phyloP scores from a whole-genome alignment of 2,797 vertebrate species.

The Tangara arthus region DNA sequence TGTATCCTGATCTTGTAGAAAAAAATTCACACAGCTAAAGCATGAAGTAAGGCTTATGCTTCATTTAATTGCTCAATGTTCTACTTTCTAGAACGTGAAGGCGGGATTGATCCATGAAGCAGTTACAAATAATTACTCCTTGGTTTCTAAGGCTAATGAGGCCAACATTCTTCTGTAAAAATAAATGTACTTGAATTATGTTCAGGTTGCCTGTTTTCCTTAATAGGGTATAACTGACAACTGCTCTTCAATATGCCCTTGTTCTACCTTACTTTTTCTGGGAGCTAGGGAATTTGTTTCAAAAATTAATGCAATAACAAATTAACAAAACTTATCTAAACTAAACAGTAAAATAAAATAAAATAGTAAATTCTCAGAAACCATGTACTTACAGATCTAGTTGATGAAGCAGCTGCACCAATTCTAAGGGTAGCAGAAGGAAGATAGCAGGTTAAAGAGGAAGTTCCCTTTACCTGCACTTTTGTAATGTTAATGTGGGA shows the following conservation, averaged over 20 bases:
- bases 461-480: background rate
- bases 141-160: background rate
- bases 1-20: background rate
- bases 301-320: background rate
- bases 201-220: background rate
- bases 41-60: background rate
- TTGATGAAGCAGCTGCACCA: background rate
- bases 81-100: background rate
- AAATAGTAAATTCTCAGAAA: background rate
- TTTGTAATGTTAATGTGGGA: background rate
- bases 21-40: background rate
- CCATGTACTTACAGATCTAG: background rate
- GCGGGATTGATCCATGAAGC: background rate
- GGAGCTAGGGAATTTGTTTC: background rate
- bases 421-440: background rate
- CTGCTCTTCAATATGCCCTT: background rate
- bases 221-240: background rate
- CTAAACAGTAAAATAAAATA: background rate
- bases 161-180: background rate
- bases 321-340: background rate
- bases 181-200: background rate
- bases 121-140: background rate
- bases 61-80: background rate
- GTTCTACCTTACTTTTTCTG: background rate
- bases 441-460: background rate